Evolutionary conservation across 2,113 vertebrate species (phyloP).

Genomic region (Python bivittatus): DNA sequence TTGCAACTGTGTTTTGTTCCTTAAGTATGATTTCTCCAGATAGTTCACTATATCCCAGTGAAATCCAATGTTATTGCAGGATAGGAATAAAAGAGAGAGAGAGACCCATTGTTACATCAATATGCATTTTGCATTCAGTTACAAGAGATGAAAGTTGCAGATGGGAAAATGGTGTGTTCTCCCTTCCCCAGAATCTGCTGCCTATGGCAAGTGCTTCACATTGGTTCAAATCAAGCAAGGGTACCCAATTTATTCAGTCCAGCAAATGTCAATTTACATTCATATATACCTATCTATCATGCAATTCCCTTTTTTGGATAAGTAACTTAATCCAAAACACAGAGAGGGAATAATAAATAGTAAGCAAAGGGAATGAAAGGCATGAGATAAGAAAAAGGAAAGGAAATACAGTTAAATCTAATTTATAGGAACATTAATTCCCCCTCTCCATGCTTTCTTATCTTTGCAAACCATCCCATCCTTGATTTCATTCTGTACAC

Average conservation of each 20-base stretch:
- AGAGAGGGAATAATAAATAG: background rate
- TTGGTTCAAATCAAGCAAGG: no score
- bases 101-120: background rate
- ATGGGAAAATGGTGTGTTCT: background rate
- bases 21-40: no score
- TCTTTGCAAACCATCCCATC: background rate
- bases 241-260: background rate
- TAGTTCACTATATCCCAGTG: background rate
- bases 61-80: background rate
- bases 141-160: background rate
- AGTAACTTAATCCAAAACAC: background rate
- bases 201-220: background rate
- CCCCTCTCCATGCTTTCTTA: background rate
- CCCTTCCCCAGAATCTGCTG: constrained; percentile 1
- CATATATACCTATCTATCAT: background rate
- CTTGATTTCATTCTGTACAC: background rate
- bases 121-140: background rate
- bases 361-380: background rate
- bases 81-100: background rate
- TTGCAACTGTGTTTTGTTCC: no score
- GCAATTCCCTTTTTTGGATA: background rate
- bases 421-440: background rate
- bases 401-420: background rate
- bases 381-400: background rate
- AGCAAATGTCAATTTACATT: background rate